Conservation (phyloP, 1,140 invertebrate genomes). For the Anoplolepis gracilipes region DNA sequence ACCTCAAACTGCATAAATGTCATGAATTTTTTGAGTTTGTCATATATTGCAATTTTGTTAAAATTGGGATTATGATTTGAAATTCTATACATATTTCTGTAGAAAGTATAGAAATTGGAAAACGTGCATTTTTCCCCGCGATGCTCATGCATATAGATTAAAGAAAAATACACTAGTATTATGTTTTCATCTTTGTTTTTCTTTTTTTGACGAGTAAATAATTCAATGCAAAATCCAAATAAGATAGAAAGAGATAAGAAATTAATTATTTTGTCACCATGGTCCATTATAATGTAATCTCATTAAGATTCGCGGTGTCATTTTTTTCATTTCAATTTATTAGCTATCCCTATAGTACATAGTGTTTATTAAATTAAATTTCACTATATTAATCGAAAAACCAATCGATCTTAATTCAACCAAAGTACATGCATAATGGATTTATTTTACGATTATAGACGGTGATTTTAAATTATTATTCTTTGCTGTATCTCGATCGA, state of each 20-base stretch:
- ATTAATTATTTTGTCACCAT: constrained; percentile 32
- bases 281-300: not conserved
- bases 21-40: not conserved
- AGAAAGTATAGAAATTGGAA: not conserved
- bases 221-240: not conserved
- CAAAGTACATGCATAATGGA: constrained; percentile 4
- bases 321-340: constrained; percentile 1
- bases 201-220: not conserved
- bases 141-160: not conserved
- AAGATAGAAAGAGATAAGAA: not conserved
- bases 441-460: constrained; percentile 47
- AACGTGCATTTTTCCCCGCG: not conserved
- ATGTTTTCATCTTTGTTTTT: not conserved
- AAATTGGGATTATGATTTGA: not conserved
- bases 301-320: not conserved
- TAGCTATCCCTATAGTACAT: not conserved
- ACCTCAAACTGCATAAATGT: not conserved
- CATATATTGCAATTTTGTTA: not conserved
- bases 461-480: constrained; percentile 60
- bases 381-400: constrained; percentile 14
- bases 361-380: constrained; percentile 49
- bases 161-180: not conserved
- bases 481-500: constrained; percentile 40
- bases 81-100: not conserved
- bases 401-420: constrained; percentile 30